Evolutionary conservation across 2,797 vertebrate species (phyloP).

Genomic region (Nyctibius grandis): DNA sequence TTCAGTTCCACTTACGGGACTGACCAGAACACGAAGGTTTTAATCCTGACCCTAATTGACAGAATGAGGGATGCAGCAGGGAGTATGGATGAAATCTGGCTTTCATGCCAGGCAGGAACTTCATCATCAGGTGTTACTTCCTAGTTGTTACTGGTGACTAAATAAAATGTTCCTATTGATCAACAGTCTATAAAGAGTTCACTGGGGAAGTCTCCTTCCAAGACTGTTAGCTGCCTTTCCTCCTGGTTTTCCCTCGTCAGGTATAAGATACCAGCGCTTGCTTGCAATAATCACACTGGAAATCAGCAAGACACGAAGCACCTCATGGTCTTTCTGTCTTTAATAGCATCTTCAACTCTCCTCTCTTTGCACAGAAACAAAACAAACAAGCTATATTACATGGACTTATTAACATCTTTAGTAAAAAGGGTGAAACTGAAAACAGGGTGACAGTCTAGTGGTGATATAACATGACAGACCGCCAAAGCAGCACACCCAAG

Average conservation of each 20-base stretch:
- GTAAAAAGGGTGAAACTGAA: background rate
- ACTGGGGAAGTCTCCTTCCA: background rate
- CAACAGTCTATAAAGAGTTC: background rate
- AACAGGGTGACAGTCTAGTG: background rate
- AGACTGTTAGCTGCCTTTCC: background rate
- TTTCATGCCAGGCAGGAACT: background rate
- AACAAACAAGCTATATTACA: background rate
- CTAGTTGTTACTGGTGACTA: background rate
- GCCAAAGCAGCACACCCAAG: background rate
- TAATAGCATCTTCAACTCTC: background rate
- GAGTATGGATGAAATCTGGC: background rate
- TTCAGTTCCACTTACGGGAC: background rate
- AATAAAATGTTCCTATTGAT: background rate
- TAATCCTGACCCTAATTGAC: background rate
- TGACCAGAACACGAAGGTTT: background rate
- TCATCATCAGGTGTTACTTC: background rate
- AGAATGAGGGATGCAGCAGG: background rate
- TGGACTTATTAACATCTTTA: background rate
- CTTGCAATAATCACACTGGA: background rate
- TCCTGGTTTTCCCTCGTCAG: background rate
- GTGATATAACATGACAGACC: background rate
- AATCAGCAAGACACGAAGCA: fast-evolving
- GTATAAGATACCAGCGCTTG: background rate
- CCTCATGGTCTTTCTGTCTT: background rate
- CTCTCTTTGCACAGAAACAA: background rate